Percentiles rank a stretch among this genome's conserved stretches.
Evolutionary conservation across 2,888 invertebrate species (phyloP).

Genomic region (Platycheirus rosarum): DNA sequence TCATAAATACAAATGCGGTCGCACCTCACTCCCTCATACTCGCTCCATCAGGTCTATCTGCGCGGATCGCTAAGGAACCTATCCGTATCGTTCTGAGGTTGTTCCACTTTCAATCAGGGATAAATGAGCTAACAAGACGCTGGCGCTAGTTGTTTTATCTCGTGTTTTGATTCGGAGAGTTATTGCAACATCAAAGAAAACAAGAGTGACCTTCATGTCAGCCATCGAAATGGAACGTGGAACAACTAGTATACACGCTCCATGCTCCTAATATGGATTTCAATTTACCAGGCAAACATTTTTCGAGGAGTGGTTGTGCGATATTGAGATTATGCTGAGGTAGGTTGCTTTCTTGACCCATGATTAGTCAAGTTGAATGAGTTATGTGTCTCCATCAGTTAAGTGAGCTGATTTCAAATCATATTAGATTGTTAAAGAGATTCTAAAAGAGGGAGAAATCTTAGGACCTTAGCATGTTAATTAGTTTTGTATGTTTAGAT

Average conservation of each 20-base stretch:
- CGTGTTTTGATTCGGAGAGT: conserved; percentile 41
- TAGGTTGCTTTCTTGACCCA: conserved; percentile 1
- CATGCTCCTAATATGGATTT: conserved; percentile 48
- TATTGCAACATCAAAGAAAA: conserved; percentile 68
- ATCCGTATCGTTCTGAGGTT: conserved; percentile 27
- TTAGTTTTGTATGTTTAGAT: too few relatives aligned
- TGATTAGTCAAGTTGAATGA: conserved; percentile 31
- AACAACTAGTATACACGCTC: conserved; percentile 23
- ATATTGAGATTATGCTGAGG: conserved; percentile 33
- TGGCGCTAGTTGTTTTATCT: conserved; percentile 17
- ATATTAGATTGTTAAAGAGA: too few relatives aligned
- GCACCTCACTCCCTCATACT: conserved; percentile 44
- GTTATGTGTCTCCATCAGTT: conserved; percentile 7
- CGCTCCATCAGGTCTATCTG: neutral
- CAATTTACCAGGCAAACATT: conserved; percentile 28
- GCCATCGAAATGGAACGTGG: conserved; percentile 23
- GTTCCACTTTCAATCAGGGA: conserved; percentile 37
- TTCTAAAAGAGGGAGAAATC: too few relatives aligned
- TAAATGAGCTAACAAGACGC: conserved; percentile 50
- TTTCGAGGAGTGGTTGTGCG: conserved; percentile 52
- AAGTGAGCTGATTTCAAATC: neutral
- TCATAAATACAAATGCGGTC: conserved; percentile 53
- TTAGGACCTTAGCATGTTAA: too few relatives aligned
- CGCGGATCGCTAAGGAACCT: conserved; percentile 4
- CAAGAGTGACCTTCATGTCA: conserved; percentile 58